Base-by-base conservation (phyloP, 2,113 vertebrate genomes). In the Dromaius novaehollandiae region DNA sequence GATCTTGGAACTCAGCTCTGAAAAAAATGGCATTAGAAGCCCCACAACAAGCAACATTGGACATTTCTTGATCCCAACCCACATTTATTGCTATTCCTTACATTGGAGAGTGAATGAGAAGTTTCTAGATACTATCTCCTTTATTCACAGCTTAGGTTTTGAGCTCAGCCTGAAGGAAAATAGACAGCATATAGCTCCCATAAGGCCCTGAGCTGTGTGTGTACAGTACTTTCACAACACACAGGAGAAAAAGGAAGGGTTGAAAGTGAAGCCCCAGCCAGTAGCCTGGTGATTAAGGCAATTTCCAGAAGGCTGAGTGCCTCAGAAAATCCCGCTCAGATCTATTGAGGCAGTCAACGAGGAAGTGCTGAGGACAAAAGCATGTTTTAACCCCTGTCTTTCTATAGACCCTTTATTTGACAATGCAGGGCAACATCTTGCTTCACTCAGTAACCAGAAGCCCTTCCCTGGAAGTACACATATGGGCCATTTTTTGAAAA, bases 201-300 rank as follows among this genome's bases (percentile, higher is more conserved):
- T 0, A 1, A 40, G 22, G 3, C 60, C 32, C 53, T 18, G 5
- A 36, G 60, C 1, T 44, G 22, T 44, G 13, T 9, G 8, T 1
- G 0, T 14, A 26, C 26, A 8, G 2, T 34, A 3, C 20, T 64
- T 50, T 42, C 84, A 40, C 64, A 87, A 25, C 18, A 46, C 0
- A 0, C 1, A 2, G 7, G 5, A 26, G 51, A 38, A 44, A 87
- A n/a, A 8, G 26, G 9, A 50, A 75, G 14, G 6, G 17, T 0
- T 64, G 36, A 78, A 34, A 7, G 8, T 34, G 40, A 81, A 92
- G 26, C 9, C 25, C 24, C 32, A 61, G 4, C n/a, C 11, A 48
- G n/a, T 34, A 56, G 2, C 7, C 44, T 6, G 1, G 9, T 26
- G 24, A 8, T 60, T 84, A 46, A 56, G 14, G 7, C 26, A n/a